A percentile compares a stretch with the other conserved stretches of the same genome.
Conservation (phyloP, 2,797 vertebrate species). For the Coccyzus lansbergi region DNA sequence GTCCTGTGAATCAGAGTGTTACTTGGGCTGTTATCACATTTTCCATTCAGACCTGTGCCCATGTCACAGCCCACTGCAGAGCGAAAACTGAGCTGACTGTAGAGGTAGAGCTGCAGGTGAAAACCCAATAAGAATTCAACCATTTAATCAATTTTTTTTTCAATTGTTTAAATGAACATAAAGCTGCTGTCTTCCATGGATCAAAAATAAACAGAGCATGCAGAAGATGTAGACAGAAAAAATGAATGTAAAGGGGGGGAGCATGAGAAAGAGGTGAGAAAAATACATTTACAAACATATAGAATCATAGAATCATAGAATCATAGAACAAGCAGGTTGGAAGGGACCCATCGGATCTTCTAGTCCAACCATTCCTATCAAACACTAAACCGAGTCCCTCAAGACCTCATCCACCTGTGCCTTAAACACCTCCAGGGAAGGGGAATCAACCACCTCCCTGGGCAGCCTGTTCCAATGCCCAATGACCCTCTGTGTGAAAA, state of each 20-base stretch:
- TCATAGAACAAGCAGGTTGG: no score
- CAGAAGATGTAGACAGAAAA: background rate
- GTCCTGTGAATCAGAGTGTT: background rate
- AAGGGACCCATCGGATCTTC: no score
- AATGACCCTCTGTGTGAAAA: no score
- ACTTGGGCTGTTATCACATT: background rate
- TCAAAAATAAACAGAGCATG: background rate
- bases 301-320: no score
- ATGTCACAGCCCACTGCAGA: background rate
- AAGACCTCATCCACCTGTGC: no score
- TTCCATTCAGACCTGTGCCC: background rate
- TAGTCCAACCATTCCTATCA: no score
- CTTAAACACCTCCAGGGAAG: no score
- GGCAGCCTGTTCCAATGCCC: no score
- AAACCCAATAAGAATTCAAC: background rate
- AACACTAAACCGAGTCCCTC: no score
- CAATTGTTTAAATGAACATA: background rate
- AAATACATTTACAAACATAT: background rate
- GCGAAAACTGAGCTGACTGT: background rate
- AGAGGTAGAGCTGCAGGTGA: background rate
- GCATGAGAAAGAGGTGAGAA: background rate
- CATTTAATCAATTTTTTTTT: background rate
- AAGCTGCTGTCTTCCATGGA: background rate
- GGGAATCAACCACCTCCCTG: no score
- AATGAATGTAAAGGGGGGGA: background rate